Percentiles rank a stretch among this genome's conserved stretches.
These are phyloP conservation scores for Nasonia giraulti DNA, from an alignment of 1,140 invertebrate species.

Conservation along the genomic window DNA sequence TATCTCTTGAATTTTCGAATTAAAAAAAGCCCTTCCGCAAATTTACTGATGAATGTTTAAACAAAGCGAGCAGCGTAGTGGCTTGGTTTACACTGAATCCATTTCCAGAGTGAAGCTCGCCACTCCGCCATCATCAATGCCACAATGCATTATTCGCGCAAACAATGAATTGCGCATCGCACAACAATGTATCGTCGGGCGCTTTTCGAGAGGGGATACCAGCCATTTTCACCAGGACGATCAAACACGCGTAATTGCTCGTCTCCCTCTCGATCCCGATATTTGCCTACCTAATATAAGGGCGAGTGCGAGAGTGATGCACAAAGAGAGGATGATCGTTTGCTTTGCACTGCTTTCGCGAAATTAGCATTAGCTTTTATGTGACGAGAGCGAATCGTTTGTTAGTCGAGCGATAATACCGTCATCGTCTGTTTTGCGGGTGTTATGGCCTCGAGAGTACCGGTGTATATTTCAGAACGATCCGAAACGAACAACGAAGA, in stretches of 20 bases:
- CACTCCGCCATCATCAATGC: neutral
- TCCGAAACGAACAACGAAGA: too few relatives aligned
- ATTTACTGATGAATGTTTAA: neutral
- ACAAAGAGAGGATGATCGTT: neutral
- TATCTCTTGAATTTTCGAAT: too few relatives aligned
- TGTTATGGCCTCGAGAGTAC: too few relatives aligned
- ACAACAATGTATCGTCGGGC: too few relatives aligned
- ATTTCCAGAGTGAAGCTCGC: neutral
- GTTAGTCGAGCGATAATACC: neutral
- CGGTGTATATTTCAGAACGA: too few relatives aligned
- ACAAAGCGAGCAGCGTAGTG: neutral
- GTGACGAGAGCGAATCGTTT: neutral
- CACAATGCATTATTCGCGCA: neutral
- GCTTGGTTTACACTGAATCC: too few relatives aligned
- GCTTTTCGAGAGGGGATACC: neutral
- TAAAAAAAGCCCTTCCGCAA: neutral
- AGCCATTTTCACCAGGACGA: conserved; percentile 55
- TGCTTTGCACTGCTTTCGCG: neutral
- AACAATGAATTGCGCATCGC: neutral
- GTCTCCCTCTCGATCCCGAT: neutral
- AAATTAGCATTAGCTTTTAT: conserved; percentile 19
- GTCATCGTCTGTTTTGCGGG: neutral
- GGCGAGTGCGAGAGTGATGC: too few relatives aligned
- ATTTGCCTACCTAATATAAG: neutral
- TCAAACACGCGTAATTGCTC: neutral